These are phyloP conservation scores for Dinothrombium tinctorium DNA, from an alignment of 1,140 invertebrate species.

Conservation along the genomic window DNA sequence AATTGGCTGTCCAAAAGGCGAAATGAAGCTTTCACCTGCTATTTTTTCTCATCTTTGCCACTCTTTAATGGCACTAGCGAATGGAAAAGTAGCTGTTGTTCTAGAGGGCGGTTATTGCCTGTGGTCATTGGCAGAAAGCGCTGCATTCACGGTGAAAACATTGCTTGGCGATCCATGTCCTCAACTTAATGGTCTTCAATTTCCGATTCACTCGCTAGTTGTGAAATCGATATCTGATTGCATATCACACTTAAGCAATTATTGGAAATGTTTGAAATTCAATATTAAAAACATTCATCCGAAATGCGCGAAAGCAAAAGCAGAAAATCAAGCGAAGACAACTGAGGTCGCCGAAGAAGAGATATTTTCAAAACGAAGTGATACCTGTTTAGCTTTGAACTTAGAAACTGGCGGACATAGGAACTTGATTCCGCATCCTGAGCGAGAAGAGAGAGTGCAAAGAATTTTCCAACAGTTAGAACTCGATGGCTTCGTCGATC, in stretches of 20 bases:
- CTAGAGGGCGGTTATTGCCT: slow-evolving; percentile 84
- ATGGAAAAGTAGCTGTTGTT: slow-evolving; percentile 49
- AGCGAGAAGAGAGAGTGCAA: slow-evolving; percentile 43
- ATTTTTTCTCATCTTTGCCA: slow-evolving; percentile 60
- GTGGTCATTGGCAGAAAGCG: slow-evolving; percentile 62
- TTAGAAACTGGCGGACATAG: slow-evolving; percentile 40
- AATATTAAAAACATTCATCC: slow-evolving; percentile 46
- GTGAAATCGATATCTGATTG: slow-evolving; percentile 50
- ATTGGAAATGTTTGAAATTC: slow-evolving; percentile 60
- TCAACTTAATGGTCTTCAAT: slow-evolving; percentile 26
- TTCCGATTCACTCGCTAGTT: slow-evolving; percentile 26
- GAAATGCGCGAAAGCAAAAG: slow-evolving; percentile 22
- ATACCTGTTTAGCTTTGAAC: slow-evolving; percentile 45
- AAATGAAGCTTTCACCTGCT: slow-evolving; percentile 68
- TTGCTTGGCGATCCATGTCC: slow-evolving; percentile 68
- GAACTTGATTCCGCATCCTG: slow-evolving; percentile 50
- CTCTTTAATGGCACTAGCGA: slow-evolving; percentile 40
- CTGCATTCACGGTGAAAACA: slow-evolving; percentile 50
- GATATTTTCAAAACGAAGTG: slow-evolving; percentile 1
- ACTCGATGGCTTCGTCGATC: slow-evolving; percentile 36
- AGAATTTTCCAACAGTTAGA: slow-evolving; percentile 39
- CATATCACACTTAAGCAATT: slow-evolving; percentile 43
- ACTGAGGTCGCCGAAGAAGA: slow-evolving; percentile 34
- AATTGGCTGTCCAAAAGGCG: slow-evolving; percentile 34
- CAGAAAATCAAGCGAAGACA: slow-evolving; percentile 25